Conservation (phyloP, 2,888 invertebrate species). For the Lamproptera curius region DNA sequence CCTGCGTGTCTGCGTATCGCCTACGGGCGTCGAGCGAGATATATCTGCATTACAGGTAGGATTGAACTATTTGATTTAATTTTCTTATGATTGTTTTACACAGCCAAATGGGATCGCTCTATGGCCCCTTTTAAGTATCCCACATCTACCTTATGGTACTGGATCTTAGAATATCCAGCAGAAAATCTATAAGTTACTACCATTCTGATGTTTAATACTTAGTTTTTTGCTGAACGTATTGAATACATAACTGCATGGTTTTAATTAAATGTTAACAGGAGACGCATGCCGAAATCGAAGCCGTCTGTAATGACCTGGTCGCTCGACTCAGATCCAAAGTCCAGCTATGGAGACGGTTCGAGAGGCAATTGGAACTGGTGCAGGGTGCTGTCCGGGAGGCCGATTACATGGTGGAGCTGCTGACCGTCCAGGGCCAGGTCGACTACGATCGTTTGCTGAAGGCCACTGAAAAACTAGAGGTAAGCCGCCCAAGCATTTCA, state of each 20-base stretch:
- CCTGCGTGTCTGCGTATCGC: constrained; percentile 86
- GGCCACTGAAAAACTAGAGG: constrained; percentile 91
- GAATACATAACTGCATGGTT: too few relatives aligned
- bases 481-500: constrained; percentile 53
- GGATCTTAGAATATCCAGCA: too few relatives aligned
- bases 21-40: constrained; percentile 85
- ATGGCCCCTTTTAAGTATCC: too few relatives aligned
- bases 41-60: constrained; percentile 79
- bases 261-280: too few relatives aligned
- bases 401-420: constrained; percentile 91
- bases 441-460: constrained; percentile 90
- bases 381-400: constrained; percentile 91
- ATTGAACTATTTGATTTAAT: too few relatives aligned
- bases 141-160: too few relatives aligned
- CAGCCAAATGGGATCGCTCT: too few relatives aligned
- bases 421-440: constrained; percentile 90
- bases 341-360: constrained; percentile 87
- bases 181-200: too few relatives aligned
- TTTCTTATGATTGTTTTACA: too few relatives aligned
- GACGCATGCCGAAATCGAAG: constrained; percentile 84
- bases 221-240: too few relatives aligned
- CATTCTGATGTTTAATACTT: too few relatives aligned
- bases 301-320: constrained; percentile 83
- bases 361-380: constrained; percentile 86
- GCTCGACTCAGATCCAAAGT: constrained; percentile 81